Conservation (phyloP, 2,797 vertebrate species). For the Sebastes minor region DNA sequence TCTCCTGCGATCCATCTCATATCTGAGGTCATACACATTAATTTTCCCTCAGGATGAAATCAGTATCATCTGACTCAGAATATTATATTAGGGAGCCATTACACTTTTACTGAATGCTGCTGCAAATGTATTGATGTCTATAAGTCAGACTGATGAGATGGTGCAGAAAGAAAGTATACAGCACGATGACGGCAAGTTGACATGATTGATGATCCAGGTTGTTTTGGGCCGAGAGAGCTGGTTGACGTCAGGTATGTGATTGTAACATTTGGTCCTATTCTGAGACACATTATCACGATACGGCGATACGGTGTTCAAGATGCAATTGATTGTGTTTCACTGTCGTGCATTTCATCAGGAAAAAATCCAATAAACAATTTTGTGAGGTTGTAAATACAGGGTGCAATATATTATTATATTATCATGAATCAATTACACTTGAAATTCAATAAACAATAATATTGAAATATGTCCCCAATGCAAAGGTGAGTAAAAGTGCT, state of each 20-base stretch:
- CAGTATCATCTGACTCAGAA: constrained; percentile 44
- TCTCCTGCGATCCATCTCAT: constrained; percentile 31
- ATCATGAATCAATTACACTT: not conserved
- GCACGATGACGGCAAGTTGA: not conserved
- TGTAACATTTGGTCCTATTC: not conserved
- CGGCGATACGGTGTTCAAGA: not conserved
- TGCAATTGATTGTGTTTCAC: not conserved
- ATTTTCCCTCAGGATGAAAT: constrained; percentile 54
- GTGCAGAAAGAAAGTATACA: not conserved
- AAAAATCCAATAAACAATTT: not conserved
- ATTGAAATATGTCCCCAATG: not conserved
- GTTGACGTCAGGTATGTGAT: not conserved
- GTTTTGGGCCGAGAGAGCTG: not conserved
- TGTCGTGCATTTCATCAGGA: not conserved
- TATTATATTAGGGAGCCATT: constrained; percentile 64
- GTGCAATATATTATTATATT: not conserved
- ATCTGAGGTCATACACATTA: constrained; percentile 59
- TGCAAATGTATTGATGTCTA: constrained; percentile 39
- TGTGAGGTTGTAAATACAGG: not conserved
- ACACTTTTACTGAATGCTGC: constrained; percentile 31
- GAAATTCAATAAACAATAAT: not conserved
- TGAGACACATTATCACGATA: not conserved
- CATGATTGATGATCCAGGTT: constrained; percentile 3
- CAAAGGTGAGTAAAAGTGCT: not conserved
- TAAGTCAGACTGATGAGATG: constrained; percentile 29